Base-by-base conservation (phyloP, 2,797 vertebrate genomes). In the Myotis pilosus region DNA sequence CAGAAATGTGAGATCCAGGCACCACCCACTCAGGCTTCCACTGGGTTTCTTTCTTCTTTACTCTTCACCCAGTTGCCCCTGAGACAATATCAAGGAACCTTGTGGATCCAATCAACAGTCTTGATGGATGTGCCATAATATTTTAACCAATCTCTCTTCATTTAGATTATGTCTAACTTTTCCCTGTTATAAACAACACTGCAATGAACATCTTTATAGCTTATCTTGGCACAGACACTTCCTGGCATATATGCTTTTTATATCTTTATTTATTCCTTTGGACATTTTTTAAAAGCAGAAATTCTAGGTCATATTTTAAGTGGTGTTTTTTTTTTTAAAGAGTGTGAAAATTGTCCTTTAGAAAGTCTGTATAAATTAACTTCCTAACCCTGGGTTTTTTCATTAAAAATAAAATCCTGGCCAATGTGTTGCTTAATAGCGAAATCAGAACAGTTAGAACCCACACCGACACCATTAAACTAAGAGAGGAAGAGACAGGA, bases 401-500 rank as follows among this genome's bases (percentile, higher is more conserved):
- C 51, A 69, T 88, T 78, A 64, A 78, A 91, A 94, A 53, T 41
- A 89, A 86, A 85, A 83, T 86, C 22, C 72, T 76, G 57, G 62
- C 13, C 38, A 62, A 66, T 76, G 47, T 72, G 72, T 83, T 83
- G 13, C n/a, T 55, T 86, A 82, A 84, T 33, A n/a, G n/a, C 13
- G 94, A 91, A 95, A 66, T 69, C 47, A 72, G n/a, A 95, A 93
- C 66, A 84, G 44, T 94, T 76, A 79, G 71, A 82, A 49, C 30
- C 51, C 91, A 89, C 1, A 28, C 9, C 10, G 47, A 33, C 11
- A 57, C 33, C 36, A 49, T 72, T 76, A 71, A 94, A 72, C 55
- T 72, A 62, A 36, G 22, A 82, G 13, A 95, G 19, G 41, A 87
- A 83, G 38, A 90, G 68, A 78, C 5, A 84, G 86, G 38, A 33